These are phyloP conservation scores for Epistrophella euchroma DNA, from an alignment of 2,888 invertebrate genomes.

Conservation along the genomic window DNA sequence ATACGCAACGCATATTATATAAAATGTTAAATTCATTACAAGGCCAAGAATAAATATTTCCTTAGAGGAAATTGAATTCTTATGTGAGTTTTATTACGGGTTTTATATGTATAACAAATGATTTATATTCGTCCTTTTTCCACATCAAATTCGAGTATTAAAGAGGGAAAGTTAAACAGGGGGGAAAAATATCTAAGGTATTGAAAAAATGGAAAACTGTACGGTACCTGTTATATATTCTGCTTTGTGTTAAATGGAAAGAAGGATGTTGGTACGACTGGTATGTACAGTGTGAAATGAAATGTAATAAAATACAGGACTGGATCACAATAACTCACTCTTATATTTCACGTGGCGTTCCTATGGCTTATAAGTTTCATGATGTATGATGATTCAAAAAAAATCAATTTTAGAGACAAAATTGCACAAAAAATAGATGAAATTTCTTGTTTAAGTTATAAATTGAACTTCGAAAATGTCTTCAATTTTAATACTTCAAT, in stretches of 20 bases:
- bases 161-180: background rate
- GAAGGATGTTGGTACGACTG: background rate
- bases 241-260: background rate
- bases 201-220: background rate
- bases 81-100: constrained; percentile 73
- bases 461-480: too few species aligned
- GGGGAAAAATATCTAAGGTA: background rate
- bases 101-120: constrained; percentile 59
- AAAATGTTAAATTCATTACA: constrained; percentile 69
- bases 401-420: too few species aligned
- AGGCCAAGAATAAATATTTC: constrained; percentile 65
- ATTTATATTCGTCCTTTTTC: constrained; percentile 70
- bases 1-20: background rate
- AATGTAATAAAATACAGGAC: background rate
- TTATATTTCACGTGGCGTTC: background rate
- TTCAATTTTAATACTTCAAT: too few species aligned
- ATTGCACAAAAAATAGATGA: too few species aligned
- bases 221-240: background rate
- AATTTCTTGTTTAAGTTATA: too few species aligned
- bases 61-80: constrained; percentile 73
- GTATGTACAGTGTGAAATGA: background rate
- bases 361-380: background rate
- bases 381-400: background rate
- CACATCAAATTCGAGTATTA: background rate
- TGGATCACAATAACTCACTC: background rate